Conservation (phyloP, 2,113 vertebrate species). For the Rhinoderma darwinii region DNA sequence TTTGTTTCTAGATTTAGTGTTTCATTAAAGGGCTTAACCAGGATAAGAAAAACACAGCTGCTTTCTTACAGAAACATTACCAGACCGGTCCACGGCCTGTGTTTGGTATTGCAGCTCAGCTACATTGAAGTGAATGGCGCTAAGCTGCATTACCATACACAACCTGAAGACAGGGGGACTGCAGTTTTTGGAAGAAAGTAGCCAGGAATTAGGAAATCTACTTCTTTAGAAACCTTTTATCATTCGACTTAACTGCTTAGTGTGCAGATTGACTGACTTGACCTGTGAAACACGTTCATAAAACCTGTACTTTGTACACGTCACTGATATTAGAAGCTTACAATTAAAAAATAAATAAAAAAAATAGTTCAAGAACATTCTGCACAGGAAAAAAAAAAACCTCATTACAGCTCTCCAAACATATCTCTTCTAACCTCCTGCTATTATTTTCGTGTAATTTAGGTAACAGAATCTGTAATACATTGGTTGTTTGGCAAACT, state of each 20-base stretch:
- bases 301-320: constrained; percentile 21
- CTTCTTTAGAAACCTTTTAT: neutral
- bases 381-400: neutral
- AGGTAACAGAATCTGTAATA: neutral
- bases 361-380: neutral
- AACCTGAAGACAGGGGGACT: too few species aligned
- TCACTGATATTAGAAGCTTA: neutral
- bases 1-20: too few species aligned
- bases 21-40: too few species aligned
- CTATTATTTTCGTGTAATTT: neutral
- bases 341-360: neutral
- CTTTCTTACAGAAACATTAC: too few species aligned
- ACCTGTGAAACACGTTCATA: neutral
- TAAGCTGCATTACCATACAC: too few species aligned
- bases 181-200: too few species aligned
- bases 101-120: too few species aligned
- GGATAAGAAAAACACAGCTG: too few species aligned
- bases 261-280: neutral
- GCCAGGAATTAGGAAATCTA: neutral
- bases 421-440: neutral
- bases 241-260: neutral
- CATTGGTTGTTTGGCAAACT: too few species aligned
- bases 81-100: too few species aligned
- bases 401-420: neutral
- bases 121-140: too few species aligned